A percentile compares a stretch with the other conserved stretches of the same genome.
These are phyloP conservation scores for Stenotaenia linearis DNA, from an alignment of 2,888 invertebrate genomes.

Conservation along the genomic window DNA sequence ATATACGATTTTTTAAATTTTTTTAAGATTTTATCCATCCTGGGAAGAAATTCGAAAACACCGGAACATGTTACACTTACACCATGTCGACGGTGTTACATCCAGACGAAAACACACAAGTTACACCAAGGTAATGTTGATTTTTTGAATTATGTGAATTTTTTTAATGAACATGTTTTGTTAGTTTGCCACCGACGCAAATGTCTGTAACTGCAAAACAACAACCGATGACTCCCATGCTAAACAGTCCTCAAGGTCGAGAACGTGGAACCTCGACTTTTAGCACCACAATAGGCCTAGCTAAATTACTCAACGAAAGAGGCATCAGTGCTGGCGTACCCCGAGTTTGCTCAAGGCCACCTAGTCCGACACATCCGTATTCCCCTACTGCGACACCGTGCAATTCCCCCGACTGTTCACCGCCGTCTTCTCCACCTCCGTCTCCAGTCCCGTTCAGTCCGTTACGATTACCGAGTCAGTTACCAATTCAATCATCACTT, in stretches of 20 bases:
- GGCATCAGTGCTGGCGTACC: slow-evolving; percentile 69
- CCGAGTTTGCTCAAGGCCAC: slow-evolving; percentile 40
- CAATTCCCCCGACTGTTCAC: slow-evolving; percentile 69
- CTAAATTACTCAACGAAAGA: slow-evolving; percentile 70
- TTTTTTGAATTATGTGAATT: neutral
- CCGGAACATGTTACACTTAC: slow-evolving; percentile 74
- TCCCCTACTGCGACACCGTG: slow-evolving; percentile 78
- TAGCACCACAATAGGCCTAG: slow-evolving; percentile 66
- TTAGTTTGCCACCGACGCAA: slow-evolving; percentile 38
- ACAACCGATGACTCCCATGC: slow-evolving; percentile 36
- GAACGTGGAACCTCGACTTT: slow-evolving; percentile 56
- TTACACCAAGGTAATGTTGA: slow-evolving; percentile 50
- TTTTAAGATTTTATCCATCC: slow-evolving; percentile 34
- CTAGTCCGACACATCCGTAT: slow-evolving; percentile 36
- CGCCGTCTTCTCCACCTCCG: slow-evolving; percentile 46
- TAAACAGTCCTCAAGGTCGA: slow-evolving; percentile 38
- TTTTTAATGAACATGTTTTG: neutral
- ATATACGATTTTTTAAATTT: neutral
- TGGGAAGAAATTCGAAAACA: slow-evolving; percentile 41
- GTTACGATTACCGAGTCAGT: slow-evolving; percentile 54
- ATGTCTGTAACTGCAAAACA: slow-evolving; percentile 36
- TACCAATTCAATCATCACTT: neutral
- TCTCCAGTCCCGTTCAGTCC: slow-evolving; percentile 40
- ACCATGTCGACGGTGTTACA: slow-evolving; percentile 85
- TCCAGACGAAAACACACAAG: slow-evolving; percentile 74